phyloP scores from a whole-genome alignment of 1,140 invertebrate species.

The Drosophila bifasciata region DNA sequence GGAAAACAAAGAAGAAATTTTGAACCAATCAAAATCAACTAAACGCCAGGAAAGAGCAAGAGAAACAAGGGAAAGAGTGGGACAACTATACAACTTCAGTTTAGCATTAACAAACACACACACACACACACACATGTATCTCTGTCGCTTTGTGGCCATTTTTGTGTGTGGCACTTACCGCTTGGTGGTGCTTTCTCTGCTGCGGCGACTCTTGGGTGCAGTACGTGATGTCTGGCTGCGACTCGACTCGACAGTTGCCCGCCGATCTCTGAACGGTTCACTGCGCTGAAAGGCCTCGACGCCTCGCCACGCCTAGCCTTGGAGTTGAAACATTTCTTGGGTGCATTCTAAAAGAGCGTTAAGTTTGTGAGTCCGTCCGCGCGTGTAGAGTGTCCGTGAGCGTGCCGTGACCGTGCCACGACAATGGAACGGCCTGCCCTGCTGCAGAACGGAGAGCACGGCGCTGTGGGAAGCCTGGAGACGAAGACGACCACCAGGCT shows the following conservation, averaged over 20 bases:
- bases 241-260: conserved; percentile 64
- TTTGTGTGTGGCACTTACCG: conserved; percentile 1
- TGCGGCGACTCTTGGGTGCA: conserved; percentile 38
- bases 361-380: too few relatives aligned
- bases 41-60: too few relatives aligned
- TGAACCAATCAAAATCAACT: too few relatives aligned
- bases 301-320: conserved; percentile 7
- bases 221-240: conserved; percentile 60
- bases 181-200: conserved; percentile 31
- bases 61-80: too few relatives aligned
- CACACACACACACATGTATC: too few relatives aligned
- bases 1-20: not conserved
- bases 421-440: conserved; percentile 54
- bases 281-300: conserved; percentile 56
- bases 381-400: too few relatives aligned
- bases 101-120: too few relatives aligned
- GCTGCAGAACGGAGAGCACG: conserved; percentile 43
- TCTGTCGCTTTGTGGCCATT: too few relatives aligned
- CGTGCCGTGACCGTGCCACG: too few relatives aligned
- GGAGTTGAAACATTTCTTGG: too few relatives aligned
- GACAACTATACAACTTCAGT: too few relatives aligned
- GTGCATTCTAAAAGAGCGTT: too few relatives aligned
- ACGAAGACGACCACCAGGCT: conserved; percentile 55
- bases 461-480: conserved; percentile 14
- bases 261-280: conserved; percentile 83